Percentiles rank a stretch among this genome's conserved stretches.
These are phyloP conservation scores for Entomobrya proxima DNA, from an alignment of 2,888 invertebrate genomes.

Conservation along the genomic window DNA sequence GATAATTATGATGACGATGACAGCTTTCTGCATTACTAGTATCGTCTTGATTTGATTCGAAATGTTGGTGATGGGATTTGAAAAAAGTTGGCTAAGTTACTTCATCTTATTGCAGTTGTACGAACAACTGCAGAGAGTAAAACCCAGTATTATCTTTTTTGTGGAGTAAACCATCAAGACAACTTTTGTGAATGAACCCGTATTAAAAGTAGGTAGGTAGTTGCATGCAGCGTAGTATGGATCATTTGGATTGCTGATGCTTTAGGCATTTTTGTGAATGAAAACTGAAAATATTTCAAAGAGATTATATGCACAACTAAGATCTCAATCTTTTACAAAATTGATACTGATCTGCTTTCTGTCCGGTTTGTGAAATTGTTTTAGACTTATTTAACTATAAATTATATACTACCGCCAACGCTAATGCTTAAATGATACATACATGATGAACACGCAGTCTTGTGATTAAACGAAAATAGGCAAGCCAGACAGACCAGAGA, in stretches of 20 bases:
- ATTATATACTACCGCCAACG: too few species aligned
- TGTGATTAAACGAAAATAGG: too few species aligned
- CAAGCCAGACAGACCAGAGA: too few species aligned
- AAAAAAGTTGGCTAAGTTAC: slow-evolving; percentile 27
- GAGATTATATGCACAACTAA: neutral
- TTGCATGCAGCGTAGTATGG: neutral
- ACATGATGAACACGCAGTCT: too few species aligned
- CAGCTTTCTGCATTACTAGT: neutral
- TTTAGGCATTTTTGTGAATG: neutral
- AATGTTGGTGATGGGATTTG: slow-evolving; percentile 29
- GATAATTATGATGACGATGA: neutral
- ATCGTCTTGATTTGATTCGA: neutral
- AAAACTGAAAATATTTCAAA: neutral
- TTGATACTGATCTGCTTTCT: neutral
- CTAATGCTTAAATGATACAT: too few species aligned
- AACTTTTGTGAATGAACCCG: slow-evolving; percentile 23
- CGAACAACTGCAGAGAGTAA: neutral
- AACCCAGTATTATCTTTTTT: neutral
- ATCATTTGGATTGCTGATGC: too few species aligned
- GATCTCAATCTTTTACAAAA: too few species aligned
- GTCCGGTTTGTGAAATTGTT: too few species aligned
- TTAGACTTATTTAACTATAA: too few species aligned
- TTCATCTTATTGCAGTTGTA: slow-evolving; percentile 5
- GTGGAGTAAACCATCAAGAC: slow-evolving; percentile 1
- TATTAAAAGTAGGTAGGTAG: neutral